Evolutionary conservation across 2,113 vertebrate genomes (phyloP).

Genomic region (Amblyornis subalaris): DNA sequence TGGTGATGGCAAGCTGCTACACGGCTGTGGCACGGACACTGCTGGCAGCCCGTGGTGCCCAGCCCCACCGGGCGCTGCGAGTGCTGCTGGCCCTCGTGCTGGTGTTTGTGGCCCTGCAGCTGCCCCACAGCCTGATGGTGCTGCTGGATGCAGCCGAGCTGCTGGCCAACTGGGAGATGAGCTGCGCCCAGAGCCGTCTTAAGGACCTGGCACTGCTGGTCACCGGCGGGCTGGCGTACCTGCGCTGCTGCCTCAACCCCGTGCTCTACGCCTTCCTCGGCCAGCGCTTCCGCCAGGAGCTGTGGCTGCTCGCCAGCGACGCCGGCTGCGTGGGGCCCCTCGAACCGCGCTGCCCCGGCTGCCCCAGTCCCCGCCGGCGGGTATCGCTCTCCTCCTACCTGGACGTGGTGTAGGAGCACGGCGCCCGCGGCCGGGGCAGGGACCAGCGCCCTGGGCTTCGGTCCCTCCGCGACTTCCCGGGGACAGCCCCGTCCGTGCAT

Average conservation of each 20-base stretch:
- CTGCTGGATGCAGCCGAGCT: constrained; percentile 71
- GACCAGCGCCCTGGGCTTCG: neutral
- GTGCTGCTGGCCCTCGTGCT: constrained; percentile 84
- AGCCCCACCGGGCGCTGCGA: constrained; percentile 80
- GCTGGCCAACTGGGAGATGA: constrained; percentile 41
- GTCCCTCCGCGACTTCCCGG: accelerated
- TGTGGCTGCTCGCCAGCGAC: constrained; percentile 67
- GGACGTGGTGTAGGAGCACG: neutral
- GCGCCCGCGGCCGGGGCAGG: accelerated
- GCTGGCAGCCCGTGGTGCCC: constrained; percentile 63
- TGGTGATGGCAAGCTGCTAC: constrained; percentile 85
- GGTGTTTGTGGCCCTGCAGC: constrained; percentile 84
- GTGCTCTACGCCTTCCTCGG: constrained; percentile 89
- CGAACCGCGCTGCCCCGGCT: neutral
- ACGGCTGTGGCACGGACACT: constrained; percentile 74
- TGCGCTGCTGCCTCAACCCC: constrained; percentile 91
- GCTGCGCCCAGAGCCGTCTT: constrained; percentile 68
- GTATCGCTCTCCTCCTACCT: neutral
- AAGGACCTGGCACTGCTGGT: constrained; percentile 78
- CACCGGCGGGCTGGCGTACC: constrained; percentile 82
- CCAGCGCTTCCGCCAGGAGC: constrained; percentile 84
- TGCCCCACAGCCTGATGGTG: constrained; percentile 85
- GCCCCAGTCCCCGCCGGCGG: neutral
- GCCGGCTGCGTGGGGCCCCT: constrained; percentile 31
- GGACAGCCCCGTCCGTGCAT: accelerated